phyloP scores from a whole-genome alignment of 2,888 invertebrate genomes.

The Leptopterna dolabrata region DNA sequence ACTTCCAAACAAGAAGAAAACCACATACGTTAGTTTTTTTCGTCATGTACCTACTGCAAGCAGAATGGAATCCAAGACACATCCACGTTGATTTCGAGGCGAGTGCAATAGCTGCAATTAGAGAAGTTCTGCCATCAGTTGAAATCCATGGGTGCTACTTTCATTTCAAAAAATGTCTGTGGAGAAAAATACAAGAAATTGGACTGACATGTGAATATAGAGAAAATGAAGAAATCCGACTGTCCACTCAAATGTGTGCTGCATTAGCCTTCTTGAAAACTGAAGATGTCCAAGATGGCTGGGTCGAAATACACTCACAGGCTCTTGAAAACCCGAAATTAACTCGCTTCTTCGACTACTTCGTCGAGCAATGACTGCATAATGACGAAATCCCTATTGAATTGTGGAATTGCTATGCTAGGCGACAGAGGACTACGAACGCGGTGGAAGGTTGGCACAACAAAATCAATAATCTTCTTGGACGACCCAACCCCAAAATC shows the following conservation, averaged over 20 bases:
- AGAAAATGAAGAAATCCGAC: background rate
- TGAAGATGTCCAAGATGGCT: background rate
- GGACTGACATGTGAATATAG: background rate
- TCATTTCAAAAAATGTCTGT: background rate
- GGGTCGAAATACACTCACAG: background rate
- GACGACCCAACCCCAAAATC: too few relatives aligned
- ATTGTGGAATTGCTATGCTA: background rate
- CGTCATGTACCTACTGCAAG: background rate
- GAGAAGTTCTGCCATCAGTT: background rate
- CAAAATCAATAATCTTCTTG: too few relatives aligned
- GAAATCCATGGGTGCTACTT: background rate
- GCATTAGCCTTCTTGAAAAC: background rate
- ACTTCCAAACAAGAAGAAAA: background rate
- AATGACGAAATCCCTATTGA: background rate
- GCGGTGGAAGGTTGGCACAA: conserved; percentile 21
- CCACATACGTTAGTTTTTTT: background rate
- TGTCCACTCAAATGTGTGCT: background rate
- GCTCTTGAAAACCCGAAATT: background rate
- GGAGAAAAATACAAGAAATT: conserved; percentile 6
- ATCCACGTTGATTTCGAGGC: background rate
- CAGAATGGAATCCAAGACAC: background rate
- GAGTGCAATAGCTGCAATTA: background rate
- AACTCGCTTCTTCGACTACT: background rate
- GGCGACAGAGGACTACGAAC: background rate
- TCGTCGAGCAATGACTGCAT: background rate